Base-by-base conservation (phyloP, 2,888 invertebrate species). In the Sinohyriopsis cumingii region DNA sequence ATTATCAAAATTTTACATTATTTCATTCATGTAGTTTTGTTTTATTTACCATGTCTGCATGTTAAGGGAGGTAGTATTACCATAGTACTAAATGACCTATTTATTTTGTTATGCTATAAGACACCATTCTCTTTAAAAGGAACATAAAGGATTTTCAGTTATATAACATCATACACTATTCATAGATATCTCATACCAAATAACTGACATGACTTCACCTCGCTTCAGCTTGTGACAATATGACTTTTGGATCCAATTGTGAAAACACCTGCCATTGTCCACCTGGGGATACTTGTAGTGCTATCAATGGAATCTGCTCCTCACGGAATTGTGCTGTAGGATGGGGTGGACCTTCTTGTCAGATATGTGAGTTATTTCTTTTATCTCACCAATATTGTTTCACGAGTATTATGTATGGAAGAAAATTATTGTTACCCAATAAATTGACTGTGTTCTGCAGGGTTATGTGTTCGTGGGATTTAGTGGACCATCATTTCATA, bases 271-370 rank as follows among this genome's bases (percentile, higher is more conserved):
- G 89, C 62, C 88, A 89, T 76, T 89, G 89, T 70, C 83, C 77
- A 9, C 68, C 66, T 3, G 80, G 76, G 59, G 85, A 83, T 61
- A 73, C 75, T 0, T 89, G 89, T 71, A 77, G 80, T 60, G 65
- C 78, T 12, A 77, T 84, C 62, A 86, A 86, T 65, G 89, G 89
- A 4, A 73, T 83, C 28, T 89, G 89, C 75, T 65, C 76, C 22
- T 73, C 74, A 59, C 80, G 83, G 9, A 56, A 57, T 12, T 89
- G 89, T 77, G 76, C 83, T 64, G 72, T 76, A 1, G 86, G 86
- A 19, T 89, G 84, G 82, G 76, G 77, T 19, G 85, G 89, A 59
- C 69, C 86, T 20, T 85, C 84, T 22, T 89, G 89, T 75, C 86
- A 87, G 69, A 84, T 77, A 63, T 80, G 89, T 89, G 65, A 78